Evolutionary conservation across 2,113 vertebrate genomes (phyloP).

Genomic region (Syrrhaptes paradoxus): DNA sequence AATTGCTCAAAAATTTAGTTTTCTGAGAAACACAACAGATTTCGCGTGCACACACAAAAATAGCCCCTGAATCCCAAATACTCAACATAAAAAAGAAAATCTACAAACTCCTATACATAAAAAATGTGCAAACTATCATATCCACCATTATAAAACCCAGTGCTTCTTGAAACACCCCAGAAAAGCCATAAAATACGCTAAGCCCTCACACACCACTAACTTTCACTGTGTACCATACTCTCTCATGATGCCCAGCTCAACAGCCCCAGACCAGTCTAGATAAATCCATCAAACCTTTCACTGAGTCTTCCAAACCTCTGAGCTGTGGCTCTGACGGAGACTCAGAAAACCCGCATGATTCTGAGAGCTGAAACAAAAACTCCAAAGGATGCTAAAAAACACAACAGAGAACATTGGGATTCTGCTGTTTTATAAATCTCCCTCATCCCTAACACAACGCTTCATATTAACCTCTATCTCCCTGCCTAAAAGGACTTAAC

Average conservation of each 20-base stretch:
- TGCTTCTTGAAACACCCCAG: neutral
- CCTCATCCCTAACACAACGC: neutral
- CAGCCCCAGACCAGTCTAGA: neutral
- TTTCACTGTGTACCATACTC: neutral
- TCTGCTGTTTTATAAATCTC: neutral
- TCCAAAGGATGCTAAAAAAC: neutral
- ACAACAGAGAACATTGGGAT: neutral
- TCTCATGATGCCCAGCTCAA: neutral
- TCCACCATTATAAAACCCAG: neutral
- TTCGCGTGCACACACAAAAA: neutral
- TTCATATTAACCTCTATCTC: neutral
- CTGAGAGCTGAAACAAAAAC: neutral
- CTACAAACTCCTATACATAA: neutral
- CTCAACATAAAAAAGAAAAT: neutral
- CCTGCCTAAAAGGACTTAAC: neutral
- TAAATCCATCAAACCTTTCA: neutral
- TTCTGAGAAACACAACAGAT: neutral
- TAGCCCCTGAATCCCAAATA: neutral
- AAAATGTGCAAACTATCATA: neutral
- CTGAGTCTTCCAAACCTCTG: neutral
- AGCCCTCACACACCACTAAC: neutral
- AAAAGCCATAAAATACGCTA: neutral
- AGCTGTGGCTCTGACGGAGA: neutral
- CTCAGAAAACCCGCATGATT: neutral
- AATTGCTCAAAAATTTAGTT: neutral